phyloP scores from a whole-genome alignment of 2,113 vertebrate species.

The human (Homo sapiens) region DNA sequence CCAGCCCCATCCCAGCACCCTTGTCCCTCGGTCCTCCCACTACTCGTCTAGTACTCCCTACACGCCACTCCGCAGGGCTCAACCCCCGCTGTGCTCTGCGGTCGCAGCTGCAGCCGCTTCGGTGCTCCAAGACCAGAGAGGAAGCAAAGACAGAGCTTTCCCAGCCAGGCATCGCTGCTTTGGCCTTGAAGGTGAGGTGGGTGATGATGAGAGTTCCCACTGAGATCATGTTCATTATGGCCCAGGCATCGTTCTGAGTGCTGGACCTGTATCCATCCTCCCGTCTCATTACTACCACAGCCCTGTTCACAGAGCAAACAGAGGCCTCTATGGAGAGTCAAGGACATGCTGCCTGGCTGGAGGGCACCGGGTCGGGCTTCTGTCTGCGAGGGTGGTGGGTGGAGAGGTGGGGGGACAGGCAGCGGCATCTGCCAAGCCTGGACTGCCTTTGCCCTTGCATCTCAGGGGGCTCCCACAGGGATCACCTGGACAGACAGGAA shows the following conservation, averaged over 20 bases:
- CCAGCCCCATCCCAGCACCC: no score
- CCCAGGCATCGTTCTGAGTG: not conserved
- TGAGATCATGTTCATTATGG: not conserved
- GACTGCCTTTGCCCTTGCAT: fast-evolving
- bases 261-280: not conserved
- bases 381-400: not conserved
- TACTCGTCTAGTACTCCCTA: not conserved
- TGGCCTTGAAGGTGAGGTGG: not conserved
- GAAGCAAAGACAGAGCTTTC: not conserved
- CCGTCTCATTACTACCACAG: not conserved
- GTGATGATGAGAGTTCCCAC: not conserved
- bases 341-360: not conserved
- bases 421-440: no score
- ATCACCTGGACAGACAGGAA: not conserved
- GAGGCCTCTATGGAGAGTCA: not conserved
- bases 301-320: not conserved
- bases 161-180: not conserved
- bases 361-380: no score
- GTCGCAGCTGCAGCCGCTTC: not conserved
- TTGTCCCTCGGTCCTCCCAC: not conserved
- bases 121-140: not conserved
- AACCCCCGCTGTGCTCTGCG: not conserved
- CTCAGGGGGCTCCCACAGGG: not conserved
- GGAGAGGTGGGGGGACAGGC: not conserved
- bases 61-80: not conserved